Conservation (phyloP, 2,888 invertebrate species). For the Leptinotarsa rubiginosa region DNA sequence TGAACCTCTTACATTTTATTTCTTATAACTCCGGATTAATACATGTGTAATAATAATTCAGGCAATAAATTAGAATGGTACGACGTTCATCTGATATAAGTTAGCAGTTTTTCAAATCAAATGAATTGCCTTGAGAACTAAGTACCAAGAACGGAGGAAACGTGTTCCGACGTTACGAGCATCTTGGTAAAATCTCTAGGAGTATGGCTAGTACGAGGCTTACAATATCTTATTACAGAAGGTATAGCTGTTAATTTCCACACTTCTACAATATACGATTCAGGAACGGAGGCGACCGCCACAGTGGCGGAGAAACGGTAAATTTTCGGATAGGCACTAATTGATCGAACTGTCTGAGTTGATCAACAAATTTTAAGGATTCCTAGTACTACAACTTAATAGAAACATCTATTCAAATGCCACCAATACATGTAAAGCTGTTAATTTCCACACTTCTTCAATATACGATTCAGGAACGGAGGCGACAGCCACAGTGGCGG, state of each 20-base stretch:
- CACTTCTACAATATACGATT: constrained; percentile 55
- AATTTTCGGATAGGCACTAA: neutral
- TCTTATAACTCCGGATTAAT: constrained; percentile 47
- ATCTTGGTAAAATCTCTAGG: constrained; percentile 54
- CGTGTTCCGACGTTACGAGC: constrained; percentile 56
- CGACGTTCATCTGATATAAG: constrained; percentile 49
- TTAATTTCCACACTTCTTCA: constrained; percentile 60
- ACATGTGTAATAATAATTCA: constrained; percentile 55
- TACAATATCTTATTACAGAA: constrained; percentile 61
- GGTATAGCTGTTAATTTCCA: constrained; percentile 60
- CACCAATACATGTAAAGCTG: constrained; percentile 48
- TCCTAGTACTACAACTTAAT: too few relatives aligned
- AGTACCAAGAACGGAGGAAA: constrained; percentile 54
- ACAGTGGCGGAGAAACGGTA: constrained; percentile 14
- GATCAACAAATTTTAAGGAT: too few relatives aligned
- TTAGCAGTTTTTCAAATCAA: constrained; percentile 51
- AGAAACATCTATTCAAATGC: too few relatives aligned
- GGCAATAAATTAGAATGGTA: constrained; percentile 50
- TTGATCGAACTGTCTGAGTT: too few relatives aligned
- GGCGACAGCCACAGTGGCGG: constrained; percentile 13
- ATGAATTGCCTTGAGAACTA: constrained; percentile 53
- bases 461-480: constrained; percentile 45
- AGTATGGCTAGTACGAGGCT: constrained; percentile 44
- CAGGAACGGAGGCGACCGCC: constrained; percentile 15
- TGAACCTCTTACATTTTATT: constrained; percentile 7